Evolutionary conservation across 2,113 vertebrate genomes (phyloP).

Genomic region (Podiceps cristatus): DNA sequence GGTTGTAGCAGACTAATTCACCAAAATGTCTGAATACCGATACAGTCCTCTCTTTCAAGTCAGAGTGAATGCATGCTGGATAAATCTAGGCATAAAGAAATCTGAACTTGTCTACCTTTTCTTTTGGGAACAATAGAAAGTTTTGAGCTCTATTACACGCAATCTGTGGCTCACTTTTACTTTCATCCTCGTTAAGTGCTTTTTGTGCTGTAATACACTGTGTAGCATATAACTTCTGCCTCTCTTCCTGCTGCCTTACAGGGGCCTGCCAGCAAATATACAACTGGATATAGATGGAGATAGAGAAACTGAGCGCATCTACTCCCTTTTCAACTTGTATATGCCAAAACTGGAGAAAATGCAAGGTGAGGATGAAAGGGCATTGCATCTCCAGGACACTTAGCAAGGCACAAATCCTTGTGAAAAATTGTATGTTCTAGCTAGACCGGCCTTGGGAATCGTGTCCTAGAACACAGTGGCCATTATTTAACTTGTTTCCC

Average conservation of each 20-base stretch:
- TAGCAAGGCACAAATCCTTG: not conserved
- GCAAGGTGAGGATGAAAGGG: conserved; percentile 85
- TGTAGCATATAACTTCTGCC: not conserved
- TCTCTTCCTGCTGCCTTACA: conserved; percentile 62
- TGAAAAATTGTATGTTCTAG: not conserved
- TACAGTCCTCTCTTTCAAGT: not conserved
- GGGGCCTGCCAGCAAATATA: conserved; percentile 95
- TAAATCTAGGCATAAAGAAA: not conserved
- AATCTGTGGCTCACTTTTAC: not conserved
- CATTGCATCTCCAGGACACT: not conserved
- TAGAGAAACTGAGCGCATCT: conserved; percentile 95
- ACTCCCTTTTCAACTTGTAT: conserved; percentile 92
- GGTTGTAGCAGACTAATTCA: conserved; percentile 14
- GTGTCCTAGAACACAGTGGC: not conserved
- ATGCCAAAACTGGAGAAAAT: conserved; percentile 95
- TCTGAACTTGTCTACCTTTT: not conserved
- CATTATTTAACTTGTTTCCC: not conserved
- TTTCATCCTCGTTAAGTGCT: not conserved
- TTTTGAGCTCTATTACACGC: not conserved
- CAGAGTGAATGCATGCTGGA: not conserved
- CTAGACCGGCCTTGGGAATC: not conserved
- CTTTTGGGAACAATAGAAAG: not conserved
- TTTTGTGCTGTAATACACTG: not conserved
- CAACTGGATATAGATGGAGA: conserved; percentile 97
- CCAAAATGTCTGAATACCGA: not conserved